phyloP scores from a whole-genome alignment of 1,140 invertebrate species.

The Bombus polaris region DNA sequence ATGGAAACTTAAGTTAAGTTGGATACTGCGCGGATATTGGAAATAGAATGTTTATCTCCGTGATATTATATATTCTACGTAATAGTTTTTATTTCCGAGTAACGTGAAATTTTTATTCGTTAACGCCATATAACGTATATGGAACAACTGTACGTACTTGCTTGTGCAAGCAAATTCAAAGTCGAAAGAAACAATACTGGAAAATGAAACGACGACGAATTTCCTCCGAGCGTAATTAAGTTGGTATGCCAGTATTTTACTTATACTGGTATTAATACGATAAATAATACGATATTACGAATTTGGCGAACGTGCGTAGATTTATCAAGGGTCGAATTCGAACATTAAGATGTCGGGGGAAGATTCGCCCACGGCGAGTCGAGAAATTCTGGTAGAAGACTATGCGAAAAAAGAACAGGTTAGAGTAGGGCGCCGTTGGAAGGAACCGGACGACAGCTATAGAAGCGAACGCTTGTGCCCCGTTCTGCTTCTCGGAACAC shows the following conservation, averaged over 20 bases:
- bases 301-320: too few relatives aligned
- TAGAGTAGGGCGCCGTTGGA: not conserved
- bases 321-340: not conserved
- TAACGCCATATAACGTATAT: too few relatives aligned
- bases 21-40: too few relatives aligned
- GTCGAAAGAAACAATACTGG: not conserved
- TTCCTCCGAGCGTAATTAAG: not conserved
- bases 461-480: not conserved
- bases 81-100: too few relatives aligned
- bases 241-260: not conserved
- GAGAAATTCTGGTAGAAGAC: too few relatives aligned
- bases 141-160: not conserved
- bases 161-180: not conserved
- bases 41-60: too few relatives aligned
- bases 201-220: not conserved
- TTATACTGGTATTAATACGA: too few relatives aligned
- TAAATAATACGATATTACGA: too few relatives aligned
- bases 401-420: slow-evolving; percentile 24
- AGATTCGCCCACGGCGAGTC: not conserved
- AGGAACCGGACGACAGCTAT: slow-evolving; percentile 35
- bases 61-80: too few relatives aligned
- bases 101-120: too few relatives aligned
- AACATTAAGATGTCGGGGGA: not conserved
- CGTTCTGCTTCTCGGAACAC: slow-evolving; percentile 45
- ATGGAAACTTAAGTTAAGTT: too few relatives aligned